Conservation (phyloP, 2,888 invertebrate genomes). For the Coelogynopora nodosa region DNA sequence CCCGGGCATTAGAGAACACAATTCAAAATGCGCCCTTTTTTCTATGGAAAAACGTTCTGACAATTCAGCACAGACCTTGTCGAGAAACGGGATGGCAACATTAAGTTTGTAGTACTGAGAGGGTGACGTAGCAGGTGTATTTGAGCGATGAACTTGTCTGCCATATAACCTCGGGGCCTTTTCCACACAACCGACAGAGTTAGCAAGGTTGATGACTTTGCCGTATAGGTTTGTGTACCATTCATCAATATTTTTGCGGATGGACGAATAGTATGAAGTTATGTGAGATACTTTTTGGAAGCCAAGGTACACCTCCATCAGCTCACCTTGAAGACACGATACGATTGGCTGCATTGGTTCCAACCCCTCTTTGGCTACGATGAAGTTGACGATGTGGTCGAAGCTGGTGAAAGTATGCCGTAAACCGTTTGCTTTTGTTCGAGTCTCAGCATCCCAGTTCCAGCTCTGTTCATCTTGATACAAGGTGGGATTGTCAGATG, state of each 20-base stretch:
- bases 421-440: slow-evolving; percentile 17
- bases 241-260: background rate
- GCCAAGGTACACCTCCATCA: slow-evolving; percentile 24
- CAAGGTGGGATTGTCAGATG: background rate
- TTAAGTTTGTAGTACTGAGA: slow-evolving; percentile 25
- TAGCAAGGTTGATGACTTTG: background rate
- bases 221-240: background rate
- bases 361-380: slow-evolving; percentile 2
- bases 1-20: slow-evolving; percentile 21
- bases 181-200: background rate
- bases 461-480: background rate
- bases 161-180: background rate
- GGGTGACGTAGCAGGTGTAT: slow-evolving; percentile 33
- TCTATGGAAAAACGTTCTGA: background rate
- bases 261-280: background rate
- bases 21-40: slow-evolving; percentile 23
- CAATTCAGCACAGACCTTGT: background rate
- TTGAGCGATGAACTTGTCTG: background rate
- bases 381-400: slow-evolving; percentile 24
- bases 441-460: background rate
- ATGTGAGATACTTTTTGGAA: background rate
- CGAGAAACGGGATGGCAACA: slow-evolving; percentile 6
- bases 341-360: slow-evolving; percentile 31
- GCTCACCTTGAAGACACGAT: slow-evolving; percentile 24
- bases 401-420: background rate